A percentile compares a stretch with the other conserved stretches of the same genome.
phyloP scores from a whole-genome alignment of 1,140 invertebrate species.

The Drusus annulatus region DNA sequence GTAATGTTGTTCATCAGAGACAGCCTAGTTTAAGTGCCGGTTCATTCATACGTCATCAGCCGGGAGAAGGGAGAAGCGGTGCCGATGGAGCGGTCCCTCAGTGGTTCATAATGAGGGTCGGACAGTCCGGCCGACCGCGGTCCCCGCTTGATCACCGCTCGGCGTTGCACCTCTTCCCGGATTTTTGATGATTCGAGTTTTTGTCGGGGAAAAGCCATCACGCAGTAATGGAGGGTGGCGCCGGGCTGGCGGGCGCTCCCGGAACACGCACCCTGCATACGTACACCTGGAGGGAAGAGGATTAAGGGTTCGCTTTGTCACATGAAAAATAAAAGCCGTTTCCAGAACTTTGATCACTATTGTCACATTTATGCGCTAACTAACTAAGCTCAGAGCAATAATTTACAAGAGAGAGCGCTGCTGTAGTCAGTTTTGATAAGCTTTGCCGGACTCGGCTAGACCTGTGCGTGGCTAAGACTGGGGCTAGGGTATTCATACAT shows the following conservation, averaged over 20 bases:
- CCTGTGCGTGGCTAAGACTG: no score
- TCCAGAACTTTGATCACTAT: no score
- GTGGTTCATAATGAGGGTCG: conserved; percentile 44
- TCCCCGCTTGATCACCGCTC: conserved; percentile 47
- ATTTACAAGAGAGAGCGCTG: no score
- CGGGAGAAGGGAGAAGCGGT: neutral
- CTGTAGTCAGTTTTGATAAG: no score
- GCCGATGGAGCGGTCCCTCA: neutral
- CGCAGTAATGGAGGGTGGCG: conserved; percentile 68
- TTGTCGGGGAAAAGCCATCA: conserved; percentile 70
- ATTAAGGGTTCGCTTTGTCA: no score
- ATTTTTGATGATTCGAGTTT: conserved; percentile 51
- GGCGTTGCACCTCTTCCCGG: conserved; percentile 37
- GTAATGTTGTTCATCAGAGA: neutral
- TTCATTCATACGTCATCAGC: conserved; percentile 29
- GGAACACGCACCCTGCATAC: conserved; percentile 46
- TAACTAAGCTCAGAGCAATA: no score
- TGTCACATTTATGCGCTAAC: no score
- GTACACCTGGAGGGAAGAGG: neutral
- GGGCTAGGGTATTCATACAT: no score
- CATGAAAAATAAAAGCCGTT: no score
- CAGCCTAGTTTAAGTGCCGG: conserved; percentile 6
- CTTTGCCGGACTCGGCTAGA: no score
- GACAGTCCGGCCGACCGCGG: conserved; percentile 19
- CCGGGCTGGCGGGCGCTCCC: conserved; percentile 64